Conservation (phyloP, 2,797 vertebrate genomes). For the Loris lydekkerianus region DNA sequence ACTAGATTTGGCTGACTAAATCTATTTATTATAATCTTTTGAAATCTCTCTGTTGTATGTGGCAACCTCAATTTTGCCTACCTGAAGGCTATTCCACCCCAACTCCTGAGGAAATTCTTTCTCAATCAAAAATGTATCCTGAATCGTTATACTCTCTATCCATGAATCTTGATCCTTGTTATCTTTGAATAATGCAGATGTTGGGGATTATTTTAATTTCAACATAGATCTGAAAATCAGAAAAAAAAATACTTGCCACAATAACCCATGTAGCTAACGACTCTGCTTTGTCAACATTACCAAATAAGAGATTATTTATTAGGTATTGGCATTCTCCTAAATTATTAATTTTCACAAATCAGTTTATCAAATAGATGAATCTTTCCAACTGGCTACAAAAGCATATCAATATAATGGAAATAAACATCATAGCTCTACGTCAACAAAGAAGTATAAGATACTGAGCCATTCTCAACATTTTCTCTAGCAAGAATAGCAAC, state of each 20-base stretch:
- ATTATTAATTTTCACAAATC: conserved; percentile 6
- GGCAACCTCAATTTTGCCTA: not conserved
- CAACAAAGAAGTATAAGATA: not conserved
- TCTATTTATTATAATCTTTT: conserved; percentile 62
- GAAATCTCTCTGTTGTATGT: not conserved
- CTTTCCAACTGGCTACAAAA: not conserved
- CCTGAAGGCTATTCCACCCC: not conserved
- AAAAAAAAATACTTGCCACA: not conserved
- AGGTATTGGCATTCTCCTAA: not conserved
- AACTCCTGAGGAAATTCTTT: not conserved
- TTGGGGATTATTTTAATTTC: not conserved
- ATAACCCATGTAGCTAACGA: not conserved
- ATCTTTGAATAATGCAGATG: not conserved
- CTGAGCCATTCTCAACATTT: conserved; percentile 19
- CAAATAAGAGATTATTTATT: not conserved
- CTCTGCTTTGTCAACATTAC: not conserved
- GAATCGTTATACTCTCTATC: not conserved
- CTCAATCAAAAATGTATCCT: not conserved
- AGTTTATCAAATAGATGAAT: not conserved
- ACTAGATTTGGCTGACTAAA: conserved; percentile 52
- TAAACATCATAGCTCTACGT: not conserved
- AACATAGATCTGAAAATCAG: not conserved
- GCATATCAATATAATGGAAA: not conserved
- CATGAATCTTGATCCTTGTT: not conserved
- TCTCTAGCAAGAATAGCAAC: not conserved